Base-by-base conservation (phyloP, 2,113 vertebrate genomes). In the Tenrec ecaudatus region DNA sequence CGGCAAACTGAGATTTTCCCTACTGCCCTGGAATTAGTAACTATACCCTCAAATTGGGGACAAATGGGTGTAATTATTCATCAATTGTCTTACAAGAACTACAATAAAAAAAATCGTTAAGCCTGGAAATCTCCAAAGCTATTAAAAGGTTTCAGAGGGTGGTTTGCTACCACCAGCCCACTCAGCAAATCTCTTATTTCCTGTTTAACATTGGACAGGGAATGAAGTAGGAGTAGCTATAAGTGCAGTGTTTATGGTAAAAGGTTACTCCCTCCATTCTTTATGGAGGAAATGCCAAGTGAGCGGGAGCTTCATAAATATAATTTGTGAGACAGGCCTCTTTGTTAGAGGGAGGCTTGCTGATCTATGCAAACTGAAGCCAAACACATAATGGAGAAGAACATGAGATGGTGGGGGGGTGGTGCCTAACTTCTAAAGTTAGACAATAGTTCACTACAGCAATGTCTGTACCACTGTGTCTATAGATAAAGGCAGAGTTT, bases 221-320 rank as follows among this genome's bases (percentile, higher is more conserved):
- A 17, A 62, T 0, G 3, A 15, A 43, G 11, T 5, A 84, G 22
- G 5, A 75, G 23, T 31, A 2, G 5, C 3, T 64, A 22, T 3
- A 43, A 64, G 60, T 66, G 22, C 11, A 43, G 9, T 57, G 15
- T 29, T 17, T 69, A 20, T 43, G 25, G 22, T 73, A 82, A 22
- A 75, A 1, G 9, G 17, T 57, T 33, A 77, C 1, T 29, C 0
- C 4, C 19, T 81, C 1, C 38, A 29, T 17, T 33, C 20, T 66
- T 77, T 3, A 5, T 36, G 23, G 47, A 85, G 14, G 16, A 25
- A 6, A 33, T 80, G 0, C 6, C 1, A 31, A 40, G 4, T n/a
- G 6, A 53, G 33, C 9, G 23, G 10, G 0, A 53, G 0, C 0
- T 19, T 33, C 14, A 6, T 22, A 22, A 29, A 14, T 62, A 69